These are phyloP conservation scores for Lithobius niger DNA, from an alignment of 1,140 invertebrate genomes.

Conservation along the genomic window DNA sequence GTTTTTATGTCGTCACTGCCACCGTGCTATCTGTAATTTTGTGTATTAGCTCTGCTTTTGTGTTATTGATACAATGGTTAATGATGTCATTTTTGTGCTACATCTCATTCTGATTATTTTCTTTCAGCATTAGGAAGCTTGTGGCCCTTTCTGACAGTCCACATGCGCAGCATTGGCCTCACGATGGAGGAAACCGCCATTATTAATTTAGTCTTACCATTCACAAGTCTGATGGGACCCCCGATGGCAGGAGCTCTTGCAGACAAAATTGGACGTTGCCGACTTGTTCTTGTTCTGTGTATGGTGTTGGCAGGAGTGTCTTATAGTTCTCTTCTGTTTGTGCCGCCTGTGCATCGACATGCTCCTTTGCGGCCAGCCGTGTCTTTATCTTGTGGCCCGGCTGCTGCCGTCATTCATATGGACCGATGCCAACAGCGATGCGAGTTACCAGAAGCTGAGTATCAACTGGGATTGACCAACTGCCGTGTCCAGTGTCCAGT, in stretches of 20 bases:
- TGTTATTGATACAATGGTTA: too few species aligned
- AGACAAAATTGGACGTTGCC: not conserved
- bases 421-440: conserved; percentile 4
- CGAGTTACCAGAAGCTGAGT: not conserved
- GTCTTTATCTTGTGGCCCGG: not conserved
- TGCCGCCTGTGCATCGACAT: conserved; percentile 14
- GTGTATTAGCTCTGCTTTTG: too few species aligned
- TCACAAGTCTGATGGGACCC: conserved; percentile 41
- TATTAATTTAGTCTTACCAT: conserved; percentile 65
- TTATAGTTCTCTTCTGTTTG: conserved; percentile 19
- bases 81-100: too few species aligned
- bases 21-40: too few species aligned
- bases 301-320: conserved; percentile 3
- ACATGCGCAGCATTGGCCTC: conserved; percentile 74
- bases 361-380: not conserved
- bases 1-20: too few species aligned
- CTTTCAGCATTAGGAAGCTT: conserved; percentile 49
- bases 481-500: not conserved
- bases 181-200: conserved; percentile 68
- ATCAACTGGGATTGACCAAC: not conserved
- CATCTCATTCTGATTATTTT: not conserved
- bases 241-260: conserved; percentile 3
- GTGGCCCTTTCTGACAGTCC: conserved; percentile 66
- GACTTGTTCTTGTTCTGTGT: not conserved
- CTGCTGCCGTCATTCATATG: not conserved